Evolutionary conservation across 2,797 vertebrate genomes (phyloP), one percentile per base, ranked within the genome.

Genomic region (Acrossocheilus fasciatus): DNA sequence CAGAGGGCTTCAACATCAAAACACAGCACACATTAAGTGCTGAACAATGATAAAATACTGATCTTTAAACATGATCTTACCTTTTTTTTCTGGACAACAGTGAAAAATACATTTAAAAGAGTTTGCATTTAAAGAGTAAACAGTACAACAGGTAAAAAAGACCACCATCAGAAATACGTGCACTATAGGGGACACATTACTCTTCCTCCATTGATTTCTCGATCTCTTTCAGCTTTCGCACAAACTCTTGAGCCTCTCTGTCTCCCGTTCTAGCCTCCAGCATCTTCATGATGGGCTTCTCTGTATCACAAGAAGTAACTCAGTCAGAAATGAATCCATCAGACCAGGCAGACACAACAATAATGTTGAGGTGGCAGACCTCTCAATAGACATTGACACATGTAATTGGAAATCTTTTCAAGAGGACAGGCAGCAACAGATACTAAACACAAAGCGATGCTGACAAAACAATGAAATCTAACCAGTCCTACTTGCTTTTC

Each of bases 191-290:
- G 59, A 89, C 87, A 84, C 85, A 88, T 91, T 93, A 96, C 88
- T 97, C 97, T 3, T 95, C 96, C 82, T 97, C 97, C 97, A 98
- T 98, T 39, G 95, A 96, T 91, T 97, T 97, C 91, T 97, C 97
- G 87, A 98, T 96, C 91, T 98, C 97, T 88, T 96, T 96, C 91
- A 98, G 96, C 92, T 94, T 96, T 91, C 96, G 96, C 90, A 97
- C 96, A 87, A 98, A 97, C 90, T 98, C 97, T 92, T 98, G 97
- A 34, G 97, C 97, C 93, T 98, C 97, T 89, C 89, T 95, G 93
- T 96, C 96, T 41, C 93, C 95, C 47, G 93, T 77, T 36, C 97
- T 95, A 12, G 96, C 97, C 11, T 98, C 97, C 89, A 98, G 92
- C 96, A 97, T 97, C 91, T 96, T 94, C 94, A 98, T 95, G 69